These are phyloP conservation scores for Megathymus violae DNA, from an alignment of 1,140 invertebrate genomes.

Conservation along the genomic window DNA sequence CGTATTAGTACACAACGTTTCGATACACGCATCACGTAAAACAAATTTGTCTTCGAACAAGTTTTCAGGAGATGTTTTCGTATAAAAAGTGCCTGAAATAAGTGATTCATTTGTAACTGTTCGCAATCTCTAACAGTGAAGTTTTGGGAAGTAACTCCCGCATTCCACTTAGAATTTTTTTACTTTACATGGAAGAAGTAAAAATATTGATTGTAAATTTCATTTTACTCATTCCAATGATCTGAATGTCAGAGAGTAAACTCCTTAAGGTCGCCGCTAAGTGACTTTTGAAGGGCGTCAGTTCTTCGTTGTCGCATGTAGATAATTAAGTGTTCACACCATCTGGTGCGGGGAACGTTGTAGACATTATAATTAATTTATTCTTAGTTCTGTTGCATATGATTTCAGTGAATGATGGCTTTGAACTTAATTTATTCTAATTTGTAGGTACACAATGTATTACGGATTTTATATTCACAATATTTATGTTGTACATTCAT, in stretches of 20 bases:
- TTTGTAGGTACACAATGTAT: too few species aligned
- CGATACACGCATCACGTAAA: conserved; percentile 51
- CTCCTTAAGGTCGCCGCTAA: not conserved
- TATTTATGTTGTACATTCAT: too few species aligned
- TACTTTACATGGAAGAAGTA: too few species aligned
- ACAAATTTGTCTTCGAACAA: conserved; percentile 52
- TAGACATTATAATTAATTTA: not conserved
- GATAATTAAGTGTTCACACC: not conserved
- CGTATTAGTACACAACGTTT: conserved; percentile 13
- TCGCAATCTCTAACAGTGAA: too few species aligned
- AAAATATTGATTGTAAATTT: too few species aligned
- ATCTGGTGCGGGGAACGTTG: not conserved
- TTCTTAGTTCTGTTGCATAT: not conserved
- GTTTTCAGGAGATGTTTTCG: conserved; percentile 47
- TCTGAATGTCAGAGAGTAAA: not conserved
- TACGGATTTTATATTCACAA: too few species aligned
- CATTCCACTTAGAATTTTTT: too few species aligned
- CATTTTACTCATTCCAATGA: not conserved
- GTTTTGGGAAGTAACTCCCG: too few species aligned
- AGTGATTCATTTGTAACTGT: conserved; percentile 55
- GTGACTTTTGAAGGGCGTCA: not conserved
- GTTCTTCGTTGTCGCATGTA: not conserved
- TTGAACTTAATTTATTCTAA: too few species aligned
- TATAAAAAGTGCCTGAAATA: conserved; percentile 53
- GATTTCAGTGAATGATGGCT: too few species aligned